Base-by-base conservation (phyloP, 2,888 invertebrate species). In the Calephelis perditalis region DNA sequence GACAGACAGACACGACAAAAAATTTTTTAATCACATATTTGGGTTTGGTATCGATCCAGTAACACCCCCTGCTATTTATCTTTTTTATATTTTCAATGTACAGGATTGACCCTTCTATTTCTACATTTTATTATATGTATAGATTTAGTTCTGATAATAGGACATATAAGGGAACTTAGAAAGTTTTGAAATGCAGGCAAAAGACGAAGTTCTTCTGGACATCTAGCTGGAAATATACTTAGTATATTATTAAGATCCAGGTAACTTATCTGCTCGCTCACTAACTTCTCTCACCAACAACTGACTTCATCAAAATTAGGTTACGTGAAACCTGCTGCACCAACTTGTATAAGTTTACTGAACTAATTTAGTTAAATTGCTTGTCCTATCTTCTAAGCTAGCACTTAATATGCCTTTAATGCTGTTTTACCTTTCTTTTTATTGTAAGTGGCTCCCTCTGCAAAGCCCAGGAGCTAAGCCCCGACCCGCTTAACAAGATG, bases 401-500 rank as follows among this genome's bases (percentile, higher is more conserved):
- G 63, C 63, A 65, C 68, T 67, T 65, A 68, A 68, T 71, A 70
- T 64, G 63, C 62, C 66, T 66, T 70, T 67, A 69, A 69, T 65
- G 66, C 62, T 63, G 60, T 62, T 67, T 64, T 68, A 89, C 91
- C 80, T 93, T 92, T 77, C 95, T 92, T 86, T 96, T 97, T 73
- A 96, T 94, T 73, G 93, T 93, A 58, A 96, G 91, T 43, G 96
- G 96, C 78, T 96, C 96, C 71, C 95, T 93, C 84, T 96, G 96
- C 74, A 97, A 92, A 65, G 97, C 97, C 97, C 97, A 98, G 45
- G 97, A 97, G 74, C 97, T 97, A 68, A 97, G 91, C 36, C 96
- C 96, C 62, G 97, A 97, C 63, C 98, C 97, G 78, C 97, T 97
- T 80, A 97, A 93, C 77, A 98, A 91, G 74, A 97, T 95, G 71